Evolutionary conservation across 2,797 vertebrate species (phyloP), one percentile per base, ranked within the genome.

Genomic region (Rhynchotus rufescens): DNA sequence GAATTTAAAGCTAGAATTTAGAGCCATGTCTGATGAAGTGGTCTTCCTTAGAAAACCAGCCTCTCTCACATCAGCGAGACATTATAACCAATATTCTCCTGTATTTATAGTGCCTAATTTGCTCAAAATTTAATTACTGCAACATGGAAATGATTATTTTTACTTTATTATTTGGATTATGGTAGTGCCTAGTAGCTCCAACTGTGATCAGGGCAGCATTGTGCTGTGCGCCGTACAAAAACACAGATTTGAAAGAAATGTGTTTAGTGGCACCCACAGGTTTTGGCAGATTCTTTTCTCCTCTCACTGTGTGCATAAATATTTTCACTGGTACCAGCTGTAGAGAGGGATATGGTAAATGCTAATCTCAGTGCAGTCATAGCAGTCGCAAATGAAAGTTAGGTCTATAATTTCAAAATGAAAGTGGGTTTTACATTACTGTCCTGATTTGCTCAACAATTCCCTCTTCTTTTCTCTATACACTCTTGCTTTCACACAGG

Each of bases 321-420:
- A 91, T 96, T 94, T 96, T 95, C 91, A 94, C 88, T 93, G 90
- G 94, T 96, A 95, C 88, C 96, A 95, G 94, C 88, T 93, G 94
- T 92, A 96, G 95, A 90, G 94, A 94, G 91, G 84, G 94, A 93
- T 92, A 94, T 84, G 84, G 86, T 96, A 95, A 90, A 96, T 94
- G 88, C 94, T 95, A 95, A 94, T 95, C 91, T 94, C 88, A 78
- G 94, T 90, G 88, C 90, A 96, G 89, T 96, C 93, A 93, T 93
- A 93, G 86, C 88, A 95, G 91, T 88, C 90, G 92, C 79, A 92
- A 94, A 93, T 94, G 88, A 91, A 96, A 93, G 88, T 93, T 85
- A 94, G 89, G 94, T 94, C 75, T 94, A 80, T 93, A 96, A 95
- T 94, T 96, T 96, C 88, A 90, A 92, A 80, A 62, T 89, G 92